Base-by-base conservation (phyloP, 2,113 vertebrate species). In the Rana temporaria region DNA sequence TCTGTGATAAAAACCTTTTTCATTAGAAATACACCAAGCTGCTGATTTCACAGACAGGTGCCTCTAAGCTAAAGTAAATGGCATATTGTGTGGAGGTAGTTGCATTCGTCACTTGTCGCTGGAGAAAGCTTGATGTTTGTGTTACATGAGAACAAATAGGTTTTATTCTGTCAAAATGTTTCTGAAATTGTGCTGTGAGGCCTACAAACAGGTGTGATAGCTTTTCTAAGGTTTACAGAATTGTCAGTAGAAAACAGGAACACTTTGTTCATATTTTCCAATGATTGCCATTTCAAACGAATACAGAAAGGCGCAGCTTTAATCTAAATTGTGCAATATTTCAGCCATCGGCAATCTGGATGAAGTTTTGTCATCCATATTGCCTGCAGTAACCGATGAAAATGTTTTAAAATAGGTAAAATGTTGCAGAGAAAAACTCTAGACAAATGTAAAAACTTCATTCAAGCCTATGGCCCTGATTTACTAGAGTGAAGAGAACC, bases 101-200 rank as follows among this genome's bases (percentile, higher is more conserved):
- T 70, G 12, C 20, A 55, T 26, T 24, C 62, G 65, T 70, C 67
- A 70, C 30, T 60, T 69, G 78, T 81, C 68, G 32, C 18, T 30
- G 22, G 19, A 73, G 19, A 79, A 65, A 55, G 19, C 32, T 48
- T 73, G 60, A 65, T 81, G 62, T 81, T 71, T 72, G n/a, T 55
- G 59, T 3, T 56, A n/a, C 22, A 65, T 34, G 30, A 65, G 68
- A 24, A 38, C 24, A 65, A 63, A 56, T 30, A 26, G 24, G 65
- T 56, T 53, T 55, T 55, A 16, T 81, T 30, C 57, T 81, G 79
- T 73, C 60, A 73, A 48, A 81, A 60, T 55, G 42, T 81, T 72
- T 66, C 57, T 56, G 69, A 56, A 77, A 73, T 63, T 52, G 42
- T 81, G 52, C 34, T 71, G 38, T 80, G 78, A 80, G 57, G 57